Percentiles rank a stretch among this genome's conserved stretches.
phyloP scores from a whole-genome alignment of 1,140 invertebrate genomes.

The Holotrichia oblita region DNA sequence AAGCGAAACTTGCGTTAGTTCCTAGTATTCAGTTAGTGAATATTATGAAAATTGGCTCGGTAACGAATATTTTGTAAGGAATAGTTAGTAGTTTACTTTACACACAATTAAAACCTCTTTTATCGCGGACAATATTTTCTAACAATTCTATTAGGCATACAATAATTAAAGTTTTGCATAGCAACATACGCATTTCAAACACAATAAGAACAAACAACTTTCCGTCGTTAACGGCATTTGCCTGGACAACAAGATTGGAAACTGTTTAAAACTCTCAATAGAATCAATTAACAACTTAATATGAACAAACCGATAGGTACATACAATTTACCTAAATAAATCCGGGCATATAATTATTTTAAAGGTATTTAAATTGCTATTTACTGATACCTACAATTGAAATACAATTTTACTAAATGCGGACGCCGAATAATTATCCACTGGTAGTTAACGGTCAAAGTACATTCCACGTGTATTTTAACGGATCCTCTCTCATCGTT shows the following conservation, averaged over 20 bases:
- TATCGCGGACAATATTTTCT: no score
- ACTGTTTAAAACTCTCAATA: not conserved
- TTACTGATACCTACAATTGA: not conserved
- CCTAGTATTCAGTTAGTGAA: no score
- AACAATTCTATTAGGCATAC: no score
- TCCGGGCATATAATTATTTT: not conserved
- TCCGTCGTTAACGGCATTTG: not conserved
- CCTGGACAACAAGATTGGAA: not conserved
- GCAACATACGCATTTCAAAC: no score
- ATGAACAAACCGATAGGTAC: not conserved
- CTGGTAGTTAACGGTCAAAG: not conserved
- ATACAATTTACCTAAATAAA: not conserved
- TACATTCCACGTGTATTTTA: not conserved
- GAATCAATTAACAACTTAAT: constrained; percentile 7
- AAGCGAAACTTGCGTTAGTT: no score
- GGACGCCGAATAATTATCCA: not conserved
- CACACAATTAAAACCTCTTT: no score
- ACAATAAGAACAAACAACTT: no score
- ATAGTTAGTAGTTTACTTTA: no score
- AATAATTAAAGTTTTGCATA: no score
- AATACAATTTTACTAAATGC: not conserved
- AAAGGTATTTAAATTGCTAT: not conserved
- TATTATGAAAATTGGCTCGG: no score
- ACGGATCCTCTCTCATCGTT: not conserved
- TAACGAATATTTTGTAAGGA: no score